Evolutionary conservation across 1,140 invertebrate species (phyloP).

Genomic region (Cardiocondyla obscurior): DNA sequence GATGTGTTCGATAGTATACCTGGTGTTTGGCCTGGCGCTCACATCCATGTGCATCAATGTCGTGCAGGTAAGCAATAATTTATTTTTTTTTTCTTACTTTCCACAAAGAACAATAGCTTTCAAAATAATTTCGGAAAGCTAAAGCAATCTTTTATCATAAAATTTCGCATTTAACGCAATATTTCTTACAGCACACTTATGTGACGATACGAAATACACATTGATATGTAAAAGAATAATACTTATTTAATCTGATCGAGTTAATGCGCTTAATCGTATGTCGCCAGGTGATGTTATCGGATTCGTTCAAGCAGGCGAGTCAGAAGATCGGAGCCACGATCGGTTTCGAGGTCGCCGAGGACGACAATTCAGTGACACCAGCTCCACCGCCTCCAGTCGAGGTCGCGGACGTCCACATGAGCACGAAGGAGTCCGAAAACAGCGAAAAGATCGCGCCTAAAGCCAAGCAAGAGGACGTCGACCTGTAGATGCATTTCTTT

Average conservation of each 20-base stretch:
- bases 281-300: constrained; percentile 88
- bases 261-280: background rate
- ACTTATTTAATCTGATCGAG: background rate
- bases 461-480: constrained; percentile 76
- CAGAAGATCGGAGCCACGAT: constrained; percentile 94
- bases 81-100: background rate
- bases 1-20: constrained; percentile 96
- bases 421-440: constrained; percentile 62
- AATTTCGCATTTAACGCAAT: background rate
- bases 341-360: constrained; percentile 89
- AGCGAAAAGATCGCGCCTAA: constrained; percentile 76
- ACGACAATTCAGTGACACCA: constrained; percentile 84
- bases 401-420: constrained; percentile 74
- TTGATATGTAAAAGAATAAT: background rate
- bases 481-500: constrained; percentile 67
- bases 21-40: constrained; percentile 96
- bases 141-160: no score
- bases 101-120: no score
- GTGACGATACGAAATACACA: background rate
- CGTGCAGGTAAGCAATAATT: constrained; percentile 89
- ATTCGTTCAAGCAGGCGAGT: constrained; percentile 93
- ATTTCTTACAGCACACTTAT: background rate
- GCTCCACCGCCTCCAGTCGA: constrained; percentile 73
- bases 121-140: no score
- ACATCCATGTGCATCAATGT: constrained; percentile 99